Percentiles rank a stretch among this genome's conserved stretches.
These are phyloP conservation scores for Temnothorax longispinosus DNA, from an alignment of 1,140 invertebrate genomes.

Conservation along the genomic window DNA sequence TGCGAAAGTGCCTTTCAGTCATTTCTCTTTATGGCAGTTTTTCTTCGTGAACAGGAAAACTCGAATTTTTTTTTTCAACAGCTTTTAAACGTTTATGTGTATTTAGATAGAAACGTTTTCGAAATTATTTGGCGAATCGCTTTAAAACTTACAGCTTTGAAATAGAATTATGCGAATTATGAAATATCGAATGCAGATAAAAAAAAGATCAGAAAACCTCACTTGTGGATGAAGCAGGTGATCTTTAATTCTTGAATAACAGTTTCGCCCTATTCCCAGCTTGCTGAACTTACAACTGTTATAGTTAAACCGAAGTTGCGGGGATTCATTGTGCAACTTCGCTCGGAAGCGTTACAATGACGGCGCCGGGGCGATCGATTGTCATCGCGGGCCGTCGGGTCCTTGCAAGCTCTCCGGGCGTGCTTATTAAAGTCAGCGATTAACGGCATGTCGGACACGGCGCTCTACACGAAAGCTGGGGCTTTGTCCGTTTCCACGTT, in stretches of 20 bases:
- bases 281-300: slow-evolving; percentile 12
- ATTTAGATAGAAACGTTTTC: background rate
- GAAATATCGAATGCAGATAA: background rate
- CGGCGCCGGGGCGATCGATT: slow-evolving; percentile 22
- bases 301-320: slow-evolving; percentile 30
- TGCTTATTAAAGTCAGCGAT: slow-evolving; percentile 61
- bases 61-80: background rate
- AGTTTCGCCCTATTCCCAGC: background rate
- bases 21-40: background rate
- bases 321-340: slow-evolving; percentile 28
- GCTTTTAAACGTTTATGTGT: background rate
- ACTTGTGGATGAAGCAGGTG: background rate
- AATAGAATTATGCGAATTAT: background rate
- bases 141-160: background rate
- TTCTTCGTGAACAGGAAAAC: background rate
- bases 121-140: background rate
- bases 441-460: slow-evolving; percentile 55
- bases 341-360: slow-evolving; percentile 41
- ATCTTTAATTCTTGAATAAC: background rate
- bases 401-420: slow-evolving; percentile 20
- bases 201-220: background rate
- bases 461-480: slow-evolving; percentile 38
- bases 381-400: slow-evolving; percentile 11
- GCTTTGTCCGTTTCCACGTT: slow-evolving; percentile 58
- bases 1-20: background rate